Evolutionary conservation across 2,113 vertebrate species (phyloP).

Genomic region (Gallinago undulata): DNA sequence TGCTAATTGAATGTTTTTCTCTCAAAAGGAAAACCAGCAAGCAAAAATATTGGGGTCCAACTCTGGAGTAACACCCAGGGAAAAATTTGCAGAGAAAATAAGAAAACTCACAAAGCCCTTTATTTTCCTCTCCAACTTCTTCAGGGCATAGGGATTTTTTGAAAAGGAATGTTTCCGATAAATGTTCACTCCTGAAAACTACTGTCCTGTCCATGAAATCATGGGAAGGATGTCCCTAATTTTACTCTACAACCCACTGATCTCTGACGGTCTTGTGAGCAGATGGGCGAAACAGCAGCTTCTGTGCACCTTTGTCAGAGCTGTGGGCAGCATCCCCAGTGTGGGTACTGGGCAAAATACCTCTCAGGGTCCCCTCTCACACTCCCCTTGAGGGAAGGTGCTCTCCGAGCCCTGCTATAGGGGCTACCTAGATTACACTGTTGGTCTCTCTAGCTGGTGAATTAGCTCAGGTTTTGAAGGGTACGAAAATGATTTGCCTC

Average conservation of each 20-base stretch:
- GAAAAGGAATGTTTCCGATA: background rate
- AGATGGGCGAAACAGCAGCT: background rate
- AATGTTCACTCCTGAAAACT: background rate
- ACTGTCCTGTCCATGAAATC: background rate
- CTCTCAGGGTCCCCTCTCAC: background rate
- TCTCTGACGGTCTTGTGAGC: background rate
- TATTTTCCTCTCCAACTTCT: background rate
- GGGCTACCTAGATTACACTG: background rate
- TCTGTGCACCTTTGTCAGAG: background rate
- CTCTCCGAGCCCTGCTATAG: background rate
- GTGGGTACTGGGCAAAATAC: background rate
- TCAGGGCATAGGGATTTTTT: background rate
- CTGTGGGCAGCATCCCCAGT: fast-evolving
- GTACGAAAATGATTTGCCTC: background rate
- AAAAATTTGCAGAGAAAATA: background rate
- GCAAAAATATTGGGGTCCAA: background rate
- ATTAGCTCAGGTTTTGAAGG: background rate
- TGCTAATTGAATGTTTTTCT: background rate
- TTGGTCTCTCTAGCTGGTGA: background rate
- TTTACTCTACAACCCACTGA: background rate
- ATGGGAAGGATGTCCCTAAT: background rate
- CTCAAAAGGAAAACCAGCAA: background rate
- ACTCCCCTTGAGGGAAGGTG: background rate
- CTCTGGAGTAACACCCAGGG: background rate
- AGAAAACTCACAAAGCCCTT: background rate